These are phyloP conservation scores for Blera fallax DNA, from an alignment of 2,888 invertebrate species.

Conservation along the genomic window DNA sequence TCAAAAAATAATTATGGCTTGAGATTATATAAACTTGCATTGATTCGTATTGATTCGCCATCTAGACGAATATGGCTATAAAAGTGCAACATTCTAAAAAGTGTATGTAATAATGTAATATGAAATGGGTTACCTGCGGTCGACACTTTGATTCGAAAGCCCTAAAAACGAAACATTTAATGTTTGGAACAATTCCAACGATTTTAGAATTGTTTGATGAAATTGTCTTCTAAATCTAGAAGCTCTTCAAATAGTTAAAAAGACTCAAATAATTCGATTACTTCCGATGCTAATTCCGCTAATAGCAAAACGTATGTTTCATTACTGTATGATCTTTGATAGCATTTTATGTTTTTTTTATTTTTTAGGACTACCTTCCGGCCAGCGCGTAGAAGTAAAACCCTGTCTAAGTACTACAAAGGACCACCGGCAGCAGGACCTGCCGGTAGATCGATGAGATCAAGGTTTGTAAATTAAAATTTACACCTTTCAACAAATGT, in stretches of 20 bases:
- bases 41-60: too few species aligned
- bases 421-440: constrained; percentile 73
- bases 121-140: too few species aligned
- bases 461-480: constrained; percentile 43
- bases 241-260: neutral
- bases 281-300: neutral
- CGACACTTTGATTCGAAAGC: too few species aligned
- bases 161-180: too few species aligned
- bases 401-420: constrained; percentile 80
- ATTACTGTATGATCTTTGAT: neutral
- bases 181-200: too few species aligned
- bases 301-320: neutral
- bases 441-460: constrained; percentile 47
- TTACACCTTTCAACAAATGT: neutral
- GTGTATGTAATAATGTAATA: too few species aligned
- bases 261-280: neutral
- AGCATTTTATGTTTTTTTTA: neutral
- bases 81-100: too few species aligned
- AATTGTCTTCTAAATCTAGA: too few species aligned
- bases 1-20: too few species aligned
- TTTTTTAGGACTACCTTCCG: constrained; percentile 66
- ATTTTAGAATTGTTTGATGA: too few species aligned
- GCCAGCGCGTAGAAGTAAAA: constrained; percentile 79
- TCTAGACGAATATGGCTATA: too few species aligned
- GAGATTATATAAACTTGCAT: too few species aligned